Evolutionary conservation across 2,797 vertebrate genomes (phyloP), one percentile per base, ranked within the genome.

Genomic region (Cephalopachus bancanus): DNA sequence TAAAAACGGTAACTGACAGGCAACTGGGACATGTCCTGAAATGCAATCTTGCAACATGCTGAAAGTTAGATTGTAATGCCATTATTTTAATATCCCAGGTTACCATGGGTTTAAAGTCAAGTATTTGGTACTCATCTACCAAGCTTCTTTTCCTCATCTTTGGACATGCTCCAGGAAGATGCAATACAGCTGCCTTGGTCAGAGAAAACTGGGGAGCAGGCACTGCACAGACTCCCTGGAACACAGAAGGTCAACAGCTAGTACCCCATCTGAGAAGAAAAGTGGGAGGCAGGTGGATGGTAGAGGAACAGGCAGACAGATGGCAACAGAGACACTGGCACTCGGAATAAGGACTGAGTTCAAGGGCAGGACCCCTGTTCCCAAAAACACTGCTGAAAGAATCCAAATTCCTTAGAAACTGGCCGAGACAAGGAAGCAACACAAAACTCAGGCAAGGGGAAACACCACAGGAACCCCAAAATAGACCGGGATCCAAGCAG

Each of bases 11-110:
- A 92, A 96, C 92, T 88, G 51, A 65, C 62, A 92, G 62, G 49
- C 74, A 89, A 93, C n/a, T 86, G 26, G 62, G 81, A 91, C 65
- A 75, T 51, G 64, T 93, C 74, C 79, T 67, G 55, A 94, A 91
- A 83, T 67, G 24, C 28, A 84, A 93, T 79, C 91, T 93, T 69
- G 33, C 84, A 96, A 79, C 72, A 93, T 90, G 76, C 62, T 94
- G 24, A 24, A 96, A 83, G 72, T 91, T 78, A 78, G 78, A 95
- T 19, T 65, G 11, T 24, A 91, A 83, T 85, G 74, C 60, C 55
- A 55, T 88, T 89, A 65, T 79, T 74, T 74, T 92, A 60, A 94
- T 88, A 49, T 89, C 22, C 19, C 53, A 20, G 17, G 22, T n/a
- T 78, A 55, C 75, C 51, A 12, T 64, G 49, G 15, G 28, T 78